Evolutionary conservation across 1,140 invertebrate species (phyloP), one percentile per base, ranked within the genome.

Genomic region (Drosophila eugracilis): DNA sequence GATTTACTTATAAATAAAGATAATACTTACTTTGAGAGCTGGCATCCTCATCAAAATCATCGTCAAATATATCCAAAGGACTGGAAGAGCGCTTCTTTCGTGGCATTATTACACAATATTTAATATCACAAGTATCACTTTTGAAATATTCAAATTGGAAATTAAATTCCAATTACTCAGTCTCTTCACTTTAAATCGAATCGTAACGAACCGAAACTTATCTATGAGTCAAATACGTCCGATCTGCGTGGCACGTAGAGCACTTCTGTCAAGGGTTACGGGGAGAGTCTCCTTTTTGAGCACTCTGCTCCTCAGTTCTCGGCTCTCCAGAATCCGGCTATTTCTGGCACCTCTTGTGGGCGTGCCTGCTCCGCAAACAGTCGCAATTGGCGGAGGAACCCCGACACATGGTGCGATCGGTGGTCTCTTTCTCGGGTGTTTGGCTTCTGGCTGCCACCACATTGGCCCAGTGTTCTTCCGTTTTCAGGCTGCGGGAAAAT

Each of bases 41-140:
- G 19, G 75, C 75, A 71, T 91, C 90, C 49, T 91, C 90, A 47
- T 91, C 86, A 15, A 78, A 91, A 17, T 91, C 90, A 52, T 91
- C 90, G 28, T 91, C 90, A 44, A 77, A 86, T n/a, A 77, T 15
- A 28, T 91, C 90, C 66, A 90, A 42, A 1, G 89, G 86, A 37
- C 89, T 90, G 24, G 79, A 69, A 1, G 73, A 24, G 9, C 90
- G 78, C 66, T 91, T 91, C 65, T 73, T 88, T 19, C 88, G 81
- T 45, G 90, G 90, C 90, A 91, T 91, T 92, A 39, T 32, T 24
- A 14, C 32, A 49, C 28, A 22, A 19, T 15, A 1, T 17, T 0
- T 36, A n/a, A 7, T 26, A 41, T 65, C 59, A 66, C 26, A 41
- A 50, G 0, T 41, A 50, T 24, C 36, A 66, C 36, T 67, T 9